phyloP scores from a whole-genome alignment of 2,113 vertebrate species.

The Meleagris gallopavo region DNA sequence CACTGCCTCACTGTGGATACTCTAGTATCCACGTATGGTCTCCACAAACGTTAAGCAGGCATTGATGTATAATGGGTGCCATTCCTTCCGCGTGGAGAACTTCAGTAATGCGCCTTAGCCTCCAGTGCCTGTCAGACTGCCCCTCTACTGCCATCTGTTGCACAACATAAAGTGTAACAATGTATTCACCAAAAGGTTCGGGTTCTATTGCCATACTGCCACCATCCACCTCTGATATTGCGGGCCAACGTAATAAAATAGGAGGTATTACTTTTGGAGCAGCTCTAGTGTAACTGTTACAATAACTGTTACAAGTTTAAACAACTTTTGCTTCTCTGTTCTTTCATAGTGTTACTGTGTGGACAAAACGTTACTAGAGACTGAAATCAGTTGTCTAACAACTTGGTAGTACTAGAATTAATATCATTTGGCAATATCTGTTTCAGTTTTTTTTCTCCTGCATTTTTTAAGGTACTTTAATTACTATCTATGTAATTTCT shows the following conservation, averaged over 20 bases:
- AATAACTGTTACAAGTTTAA: neutral
- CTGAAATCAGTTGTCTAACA: neutral
- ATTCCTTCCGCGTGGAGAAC: too few species aligned
- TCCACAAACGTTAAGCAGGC: too few species aligned
- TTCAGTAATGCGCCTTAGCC: too few species aligned
- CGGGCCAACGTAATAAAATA: neutral
- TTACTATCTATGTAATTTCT: neutral
- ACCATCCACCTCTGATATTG: too few species aligned
- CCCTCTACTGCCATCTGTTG: too few species aligned
- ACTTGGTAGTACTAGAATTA: neutral
- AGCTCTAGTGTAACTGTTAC: neutral
- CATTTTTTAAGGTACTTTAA: neutral
- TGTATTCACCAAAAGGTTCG: neutral
- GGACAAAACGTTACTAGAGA: neutral
- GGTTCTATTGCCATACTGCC: neutral
- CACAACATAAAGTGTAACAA: too few species aligned
- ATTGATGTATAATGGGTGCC: too few species aligned
- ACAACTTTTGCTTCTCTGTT: neutral
- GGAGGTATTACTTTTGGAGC: neutral
- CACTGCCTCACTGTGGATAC: too few species aligned
- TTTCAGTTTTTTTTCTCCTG: neutral
- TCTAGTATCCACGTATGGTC: too few species aligned
- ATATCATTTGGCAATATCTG: neutral
- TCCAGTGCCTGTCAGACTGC: too few species aligned
- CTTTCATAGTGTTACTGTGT: neutral